Base-by-base conservation (phyloP, 2,888 invertebrate species). In the Steinernema hermaphroditum region DNA sequence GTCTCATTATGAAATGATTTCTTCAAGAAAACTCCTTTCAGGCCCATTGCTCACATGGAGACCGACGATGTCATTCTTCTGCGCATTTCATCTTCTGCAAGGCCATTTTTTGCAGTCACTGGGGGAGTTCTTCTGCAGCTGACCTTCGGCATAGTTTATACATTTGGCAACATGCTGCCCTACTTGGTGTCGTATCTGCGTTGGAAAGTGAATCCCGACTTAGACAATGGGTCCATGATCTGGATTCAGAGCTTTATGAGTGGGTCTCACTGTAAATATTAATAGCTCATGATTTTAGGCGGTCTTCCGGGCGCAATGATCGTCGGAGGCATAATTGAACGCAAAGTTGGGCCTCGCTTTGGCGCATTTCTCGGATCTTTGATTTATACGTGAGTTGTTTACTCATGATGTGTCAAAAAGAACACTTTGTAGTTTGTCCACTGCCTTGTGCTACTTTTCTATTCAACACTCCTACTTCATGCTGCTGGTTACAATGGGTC, bases 81-180 rank as follows among this genome's bases (percentile, higher is more conserved):
- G 68, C 73, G 76, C 24, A 44, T 85, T 49, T 81, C 84, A 4
- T 46, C 73, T 29, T 2, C 62, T 2, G 62, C 62, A n/a, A 9
- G 62, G n/a, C 62, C 62, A 9, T 32, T 62, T 16, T 62, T 62
- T 32, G 62, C 62, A 9, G 72, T 81, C 16, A 57, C 74, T 12
- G 85, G 83, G n/a, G 83, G 83, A 16, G 77, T 84, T 29, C 54
- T 81, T 50, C 74, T 81, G 29, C 84, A 83, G 81, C 77, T 82
- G 29, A 83, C 81, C 1, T 80, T 80, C 44, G 83, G 84, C 49
- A 77, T 81, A 49, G 83, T 85, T 32, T 85, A 85, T 73, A 84
- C 84, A n/a, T 85, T 83, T 70, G 85, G 85, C 14, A 85, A 85
- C 69, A 76, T 85, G 24, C 76, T 85, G 46, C 85, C 85, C 8